Base-by-base conservation (phyloP, 2,797 vertebrate species). In the Oryzias sinensis region DNA sequence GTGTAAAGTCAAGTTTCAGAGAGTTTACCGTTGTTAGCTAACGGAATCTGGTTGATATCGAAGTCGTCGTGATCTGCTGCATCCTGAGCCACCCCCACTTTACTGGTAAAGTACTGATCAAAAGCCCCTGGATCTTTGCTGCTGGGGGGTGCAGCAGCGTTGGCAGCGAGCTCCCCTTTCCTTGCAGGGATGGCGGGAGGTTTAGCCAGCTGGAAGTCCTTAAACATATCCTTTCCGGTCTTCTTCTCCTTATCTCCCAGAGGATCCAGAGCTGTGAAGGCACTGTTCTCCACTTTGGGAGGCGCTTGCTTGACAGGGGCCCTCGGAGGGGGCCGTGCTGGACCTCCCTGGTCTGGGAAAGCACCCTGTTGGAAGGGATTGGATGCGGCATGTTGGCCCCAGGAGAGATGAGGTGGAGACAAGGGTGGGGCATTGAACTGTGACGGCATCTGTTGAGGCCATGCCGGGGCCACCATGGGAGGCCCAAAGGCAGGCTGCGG, bases 201-300 rank as follows among this genome's bases (percentile, higher is more conserved):
- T 56, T 96, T 97, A 65, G 91, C 91, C 22, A 98, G 69, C 61
- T 96, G 94, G 81, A 98, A 97, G 80, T 97, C 93, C 86, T 96
- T 98, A 79, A 99, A 98, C 97, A 98, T 97, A 69, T 97, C 95
- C 80, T 95, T 97, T 49, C 97, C 88, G 15, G 2, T 92, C 69
- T 95, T 98, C 83, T 92, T 92, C 75, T 97, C 96, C 80, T 86
- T 95, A 48, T 95, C 95, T 4, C 95, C 96, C 4, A 99, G 94
- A 0, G 97, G 97, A 80, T 99, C 97, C 87, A 99, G 84, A 68
- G 91, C 91, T 33, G 92, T 92, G 81, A 99, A 99, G 59, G 94
- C 96, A 80, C 89, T 94, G 22, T 90, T 95, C 61, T 93, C 93
- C 44, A 88, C 87, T 81, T 88, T 93, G 13, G 83, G 80, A 14